phyloP scores from a whole-genome alignment of 2,888 invertebrate species.

The Hofmannophila pseudospretella region DNA sequence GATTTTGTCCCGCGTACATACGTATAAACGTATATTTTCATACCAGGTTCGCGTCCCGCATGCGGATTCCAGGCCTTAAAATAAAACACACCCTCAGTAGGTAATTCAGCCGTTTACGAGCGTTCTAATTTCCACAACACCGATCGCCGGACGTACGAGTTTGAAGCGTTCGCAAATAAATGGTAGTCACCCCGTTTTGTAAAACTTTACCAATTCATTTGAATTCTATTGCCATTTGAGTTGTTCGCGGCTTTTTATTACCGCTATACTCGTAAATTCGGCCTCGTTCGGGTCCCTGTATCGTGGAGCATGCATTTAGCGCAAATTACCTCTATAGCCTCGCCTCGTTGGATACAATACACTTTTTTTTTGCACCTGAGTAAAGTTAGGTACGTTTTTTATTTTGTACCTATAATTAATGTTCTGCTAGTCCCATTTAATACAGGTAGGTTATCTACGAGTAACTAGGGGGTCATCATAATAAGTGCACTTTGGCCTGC shows the following conservation, averaged over 20 bases:
- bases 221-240: constrained; percentile 5
- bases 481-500: no score
- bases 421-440: no score
- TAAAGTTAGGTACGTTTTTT: background rate
- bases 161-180: background rate
- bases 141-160: background rate
- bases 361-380: background rate
- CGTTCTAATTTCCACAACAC: no score
- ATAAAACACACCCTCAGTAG: no score
- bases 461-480: no score
- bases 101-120: no score
- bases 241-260: constrained; percentile 6
- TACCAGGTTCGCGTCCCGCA: no score
- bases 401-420: no score
- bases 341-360: background rate
- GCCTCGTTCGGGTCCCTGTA: background rate
- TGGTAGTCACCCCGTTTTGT: background rate
- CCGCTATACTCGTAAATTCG: constrained; percentile 8
- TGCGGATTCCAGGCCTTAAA: no score
- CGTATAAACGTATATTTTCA: no score
- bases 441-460: no score
- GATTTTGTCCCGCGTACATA: no score
- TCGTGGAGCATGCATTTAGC: constrained; percentile 4
- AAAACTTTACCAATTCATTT: constrained; percentile 5
- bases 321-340: constrained; percentile 2